Evolutionary conservation across 2,113 vertebrate genomes (phyloP).

Genomic region (Chinchilla lanigera): DNA sequence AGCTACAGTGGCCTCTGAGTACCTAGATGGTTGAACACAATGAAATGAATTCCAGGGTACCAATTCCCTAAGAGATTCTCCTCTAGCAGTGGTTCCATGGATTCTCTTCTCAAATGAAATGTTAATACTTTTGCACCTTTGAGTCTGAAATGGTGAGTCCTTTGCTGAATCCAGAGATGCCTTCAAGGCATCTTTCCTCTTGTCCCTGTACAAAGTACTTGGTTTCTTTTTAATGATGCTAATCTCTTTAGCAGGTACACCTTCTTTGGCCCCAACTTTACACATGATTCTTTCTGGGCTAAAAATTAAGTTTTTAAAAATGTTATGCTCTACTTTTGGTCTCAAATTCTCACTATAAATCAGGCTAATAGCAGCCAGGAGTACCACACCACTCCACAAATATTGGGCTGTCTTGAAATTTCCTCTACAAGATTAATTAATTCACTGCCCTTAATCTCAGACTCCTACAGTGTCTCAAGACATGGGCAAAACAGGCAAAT

Average conservation of each 20-base stretch:
- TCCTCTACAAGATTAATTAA: neutral
- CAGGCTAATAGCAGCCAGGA: neutral
- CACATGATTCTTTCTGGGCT: neutral
- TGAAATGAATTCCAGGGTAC: neutral
- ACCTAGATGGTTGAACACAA: neutral
- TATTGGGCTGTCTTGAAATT: neutral
- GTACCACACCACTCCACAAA: neutral
- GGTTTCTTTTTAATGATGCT: neutral
- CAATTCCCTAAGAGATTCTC: neutral
- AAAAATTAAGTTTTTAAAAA: neutral
- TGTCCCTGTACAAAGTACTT: neutral
- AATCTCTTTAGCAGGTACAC: neutral
- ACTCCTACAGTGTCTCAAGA: neutral
- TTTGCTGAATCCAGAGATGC: neutral
- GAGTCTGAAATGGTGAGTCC: neutral
- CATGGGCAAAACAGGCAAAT: neutral
- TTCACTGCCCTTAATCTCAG: neutral
- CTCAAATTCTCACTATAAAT: neutral
- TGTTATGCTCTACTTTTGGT: neutral
- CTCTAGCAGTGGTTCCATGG: neutral
- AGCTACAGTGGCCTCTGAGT: neutral
- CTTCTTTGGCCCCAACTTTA: neutral
- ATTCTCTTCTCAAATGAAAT: neutral
- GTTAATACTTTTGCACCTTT: neutral
- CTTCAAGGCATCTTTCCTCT: neutral